phyloP scores from a whole-genome alignment of 2,888 invertebrate genomes.

The Heliconius erato region DNA sequence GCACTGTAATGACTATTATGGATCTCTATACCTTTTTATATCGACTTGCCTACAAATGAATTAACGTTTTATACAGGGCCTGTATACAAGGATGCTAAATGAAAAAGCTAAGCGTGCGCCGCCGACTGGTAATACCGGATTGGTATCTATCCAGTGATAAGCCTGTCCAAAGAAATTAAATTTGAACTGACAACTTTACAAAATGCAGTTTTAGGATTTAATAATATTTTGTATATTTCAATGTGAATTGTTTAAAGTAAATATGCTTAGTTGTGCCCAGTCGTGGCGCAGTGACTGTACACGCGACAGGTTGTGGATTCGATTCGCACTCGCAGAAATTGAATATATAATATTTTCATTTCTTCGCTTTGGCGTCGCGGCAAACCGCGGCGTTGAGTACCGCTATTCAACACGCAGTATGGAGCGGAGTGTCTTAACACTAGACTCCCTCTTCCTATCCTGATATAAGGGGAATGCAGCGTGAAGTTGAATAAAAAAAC shows the following conservation, averaged over 20 bases:
- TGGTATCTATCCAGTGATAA: slow-evolving; percentile 44
- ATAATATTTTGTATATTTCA: neutral
- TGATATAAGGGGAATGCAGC: too few relatives aligned
- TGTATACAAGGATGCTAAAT: slow-evolving; percentile 43
- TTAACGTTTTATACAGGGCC: slow-evolving; percentile 44
- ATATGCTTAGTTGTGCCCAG: too few relatives aligned
- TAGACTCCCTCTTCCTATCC: too few relatives aligned
- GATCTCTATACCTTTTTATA: slow-evolving; percentile 48
- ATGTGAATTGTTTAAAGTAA: neutral
- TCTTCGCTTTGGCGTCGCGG: too few relatives aligned
- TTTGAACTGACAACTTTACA: slow-evolving; percentile 29
- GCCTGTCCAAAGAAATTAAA: slow-evolving; percentile 42
- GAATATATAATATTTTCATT: too few relatives aligned
- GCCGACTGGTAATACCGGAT: slow-evolving; percentile 47
- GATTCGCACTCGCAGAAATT: too few relatives aligned
- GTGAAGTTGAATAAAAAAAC: neutral
- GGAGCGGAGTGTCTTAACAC: too few relatives aligned
- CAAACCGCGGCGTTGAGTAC: too few relatives aligned
- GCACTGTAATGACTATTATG: slow-evolving; percentile 49
- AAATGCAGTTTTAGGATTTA: slow-evolving; percentile 9
- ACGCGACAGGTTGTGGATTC: too few relatives aligned
- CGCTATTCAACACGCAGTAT: too few relatives aligned
- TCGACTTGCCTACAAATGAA: slow-evolving; percentile 42
- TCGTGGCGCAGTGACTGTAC: too few relatives aligned
- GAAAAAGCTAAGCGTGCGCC: slow-evolving; percentile 42